Evolutionary conservation across 2,113 vertebrate genomes (phyloP).

Genomic region (Silurus meridionalis): DNA sequence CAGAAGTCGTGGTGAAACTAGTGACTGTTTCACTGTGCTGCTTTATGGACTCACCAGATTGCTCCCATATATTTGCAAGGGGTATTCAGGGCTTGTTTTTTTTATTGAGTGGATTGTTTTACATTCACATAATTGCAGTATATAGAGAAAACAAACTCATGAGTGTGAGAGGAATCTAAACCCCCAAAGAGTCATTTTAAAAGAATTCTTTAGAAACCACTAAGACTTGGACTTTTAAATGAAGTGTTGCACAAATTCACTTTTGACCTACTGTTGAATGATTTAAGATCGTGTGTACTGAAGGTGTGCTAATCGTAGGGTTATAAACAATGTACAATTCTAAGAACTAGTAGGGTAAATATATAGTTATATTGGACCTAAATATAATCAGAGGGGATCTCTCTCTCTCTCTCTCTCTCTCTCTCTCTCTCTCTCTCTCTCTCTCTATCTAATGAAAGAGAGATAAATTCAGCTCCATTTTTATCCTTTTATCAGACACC

Average conservation of each 20-base stretch:
- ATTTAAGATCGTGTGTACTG: neutral
- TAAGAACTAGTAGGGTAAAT: neutral
- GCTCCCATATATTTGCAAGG: neutral
- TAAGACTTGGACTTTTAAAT: neutral
- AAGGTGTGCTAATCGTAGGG: neutral
- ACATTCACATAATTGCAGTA: neutral
- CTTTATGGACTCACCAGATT: neutral
- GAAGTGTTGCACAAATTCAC: neutral
- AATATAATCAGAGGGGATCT: neutral
- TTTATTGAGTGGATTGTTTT: too few species aligned
- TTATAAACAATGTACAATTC: neutral
- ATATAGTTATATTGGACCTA: neutral
- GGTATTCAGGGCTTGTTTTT: neutral
- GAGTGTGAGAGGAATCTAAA: neutral
- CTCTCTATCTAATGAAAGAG: neutral
- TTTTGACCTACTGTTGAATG: neutral
- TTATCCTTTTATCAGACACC: neutral
- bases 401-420: neutral
- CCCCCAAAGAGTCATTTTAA: neutral
- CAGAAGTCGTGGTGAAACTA: neutral
- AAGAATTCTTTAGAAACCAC: neutral
- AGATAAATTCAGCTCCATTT: neutral
- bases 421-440: too few species aligned
- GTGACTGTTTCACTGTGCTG: neutral
- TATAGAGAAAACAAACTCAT: neutral